Evolutionary conservation across 2,113 vertebrate genomes (phyloP).

Genomic region (Pedetes capensis): DNA sequence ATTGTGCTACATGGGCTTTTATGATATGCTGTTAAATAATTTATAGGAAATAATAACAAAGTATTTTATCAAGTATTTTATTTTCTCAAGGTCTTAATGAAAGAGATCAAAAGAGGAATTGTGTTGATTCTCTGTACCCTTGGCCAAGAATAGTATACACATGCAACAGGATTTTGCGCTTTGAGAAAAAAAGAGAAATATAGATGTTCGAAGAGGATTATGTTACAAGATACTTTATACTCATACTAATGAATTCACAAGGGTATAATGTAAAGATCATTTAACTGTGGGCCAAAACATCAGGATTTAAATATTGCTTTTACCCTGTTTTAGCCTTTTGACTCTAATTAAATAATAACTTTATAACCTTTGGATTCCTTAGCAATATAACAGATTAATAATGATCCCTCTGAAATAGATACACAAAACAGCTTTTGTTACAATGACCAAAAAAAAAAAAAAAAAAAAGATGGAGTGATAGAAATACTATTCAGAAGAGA

Average conservation of each 20-base stretch:
- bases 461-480: conserved; percentile 33
- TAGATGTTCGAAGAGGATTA: not conserved
- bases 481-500: conserved; percentile 54
- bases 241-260: not conserved
- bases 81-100: not conserved
- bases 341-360: conserved; percentile 20
- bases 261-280: not conserved
- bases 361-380: conserved; percentile 6
- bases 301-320: conserved; percentile 10
- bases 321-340: not conserved
- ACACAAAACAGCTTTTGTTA: not conserved
- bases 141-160: not conserved
- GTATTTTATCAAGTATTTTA: not conserved
- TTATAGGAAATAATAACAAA: not conserved
- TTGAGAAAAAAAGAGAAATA: not conserved
- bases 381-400: conserved; percentile 12
- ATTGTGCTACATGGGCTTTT: not conserved
- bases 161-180: not conserved
- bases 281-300: not conserved
- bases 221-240: not conserved
- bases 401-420: not conserved
- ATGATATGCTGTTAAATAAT: not conserved
- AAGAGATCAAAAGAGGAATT: not conserved
- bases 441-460: conserved; percentile 33
- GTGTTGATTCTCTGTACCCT: not conserved